Conservation (phyloP, 2,888 invertebrate genomes). For the Lasioglossum villosulum region DNA sequence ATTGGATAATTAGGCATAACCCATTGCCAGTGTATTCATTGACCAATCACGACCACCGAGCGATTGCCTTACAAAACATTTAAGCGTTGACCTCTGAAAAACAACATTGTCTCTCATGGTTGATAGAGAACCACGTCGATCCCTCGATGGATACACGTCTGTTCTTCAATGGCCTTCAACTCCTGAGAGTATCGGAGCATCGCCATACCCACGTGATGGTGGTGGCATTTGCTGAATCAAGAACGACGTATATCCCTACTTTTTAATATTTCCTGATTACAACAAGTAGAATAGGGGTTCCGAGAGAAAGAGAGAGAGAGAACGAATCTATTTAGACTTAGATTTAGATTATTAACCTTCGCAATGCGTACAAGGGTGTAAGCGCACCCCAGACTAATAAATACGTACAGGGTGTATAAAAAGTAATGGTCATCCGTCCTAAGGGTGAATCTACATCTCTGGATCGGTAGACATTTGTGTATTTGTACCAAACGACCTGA, state of each 20-base stretch:
- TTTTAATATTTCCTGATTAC: background rate
- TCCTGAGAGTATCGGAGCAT: slow-evolving; percentile 30
- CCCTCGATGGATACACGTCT: slow-evolving; percentile 8
- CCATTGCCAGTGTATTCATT: slow-evolving; percentile 78
- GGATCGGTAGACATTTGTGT: no score
- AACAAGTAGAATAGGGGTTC: background rate
- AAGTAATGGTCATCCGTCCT: no score
- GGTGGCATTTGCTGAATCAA: background rate
- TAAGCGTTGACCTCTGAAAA: slow-evolving; percentile 71
- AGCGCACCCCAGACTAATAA: no score
- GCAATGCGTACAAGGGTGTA: no score
- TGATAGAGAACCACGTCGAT: slow-evolving; percentile 36
- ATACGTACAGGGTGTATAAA: no score
- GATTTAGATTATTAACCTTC: no score
- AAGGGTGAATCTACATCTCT: no score
- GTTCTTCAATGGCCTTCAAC: slow-evolving; percentile 22
- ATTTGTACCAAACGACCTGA: no score
- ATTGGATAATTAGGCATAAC: slow-evolving; percentile 84
- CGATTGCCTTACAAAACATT: slow-evolving; percentile 75
- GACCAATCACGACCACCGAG: slow-evolving; percentile 75
- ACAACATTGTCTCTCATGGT: slow-evolving; percentile 53
- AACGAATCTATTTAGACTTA: background rate
- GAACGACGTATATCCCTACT: slow-evolving; percentile 9
- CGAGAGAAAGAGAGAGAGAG: background rate
- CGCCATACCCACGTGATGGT: slow-evolving; percentile 19